phyloP scores from a whole-genome alignment of 2,888 invertebrate species.

The Ecdyonurus torrentis region DNA sequence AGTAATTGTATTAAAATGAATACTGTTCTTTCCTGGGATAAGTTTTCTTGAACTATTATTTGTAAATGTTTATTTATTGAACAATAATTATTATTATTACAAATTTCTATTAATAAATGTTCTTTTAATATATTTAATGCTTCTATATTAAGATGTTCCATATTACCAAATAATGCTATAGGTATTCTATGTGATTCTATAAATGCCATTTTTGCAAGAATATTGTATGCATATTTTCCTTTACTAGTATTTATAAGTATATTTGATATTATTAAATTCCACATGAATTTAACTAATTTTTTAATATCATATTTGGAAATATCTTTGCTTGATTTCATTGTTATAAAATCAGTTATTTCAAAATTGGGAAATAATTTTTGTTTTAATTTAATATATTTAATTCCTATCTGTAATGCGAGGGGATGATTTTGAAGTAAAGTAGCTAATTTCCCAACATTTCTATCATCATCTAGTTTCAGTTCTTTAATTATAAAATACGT shows the following conservation, averaged over 20 bases:
- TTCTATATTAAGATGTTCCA: background rate
- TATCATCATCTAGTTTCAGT: background rate
- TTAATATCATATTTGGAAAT: background rate
- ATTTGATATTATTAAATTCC: background rate
- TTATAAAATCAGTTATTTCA: too few species aligned
- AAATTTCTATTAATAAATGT: background rate
- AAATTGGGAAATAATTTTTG: background rate
- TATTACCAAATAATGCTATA: background rate
- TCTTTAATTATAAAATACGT: background rate
- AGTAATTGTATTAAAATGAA: too few species aligned
- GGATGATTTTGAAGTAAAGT: background rate
- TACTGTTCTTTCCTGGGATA: too few species aligned
- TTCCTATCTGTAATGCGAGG: background rate
- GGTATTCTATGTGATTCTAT: background rate
- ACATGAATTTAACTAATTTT: background rate
- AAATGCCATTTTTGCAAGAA: background rate
- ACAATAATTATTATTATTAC: background rate
- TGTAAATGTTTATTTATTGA: background rate
- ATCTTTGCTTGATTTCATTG: too few species aligned
- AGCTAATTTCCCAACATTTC: background rate
- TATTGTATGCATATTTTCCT: background rate
- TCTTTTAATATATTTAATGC: background rate
- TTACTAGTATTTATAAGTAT: background rate
- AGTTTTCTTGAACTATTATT: background rate
- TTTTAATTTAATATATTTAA: background rate